These are phyloP conservation scores for Cherax quadricarinatus DNA, from an alignment of 1,140 invertebrate species.

Conservation along the genomic window DNA sequence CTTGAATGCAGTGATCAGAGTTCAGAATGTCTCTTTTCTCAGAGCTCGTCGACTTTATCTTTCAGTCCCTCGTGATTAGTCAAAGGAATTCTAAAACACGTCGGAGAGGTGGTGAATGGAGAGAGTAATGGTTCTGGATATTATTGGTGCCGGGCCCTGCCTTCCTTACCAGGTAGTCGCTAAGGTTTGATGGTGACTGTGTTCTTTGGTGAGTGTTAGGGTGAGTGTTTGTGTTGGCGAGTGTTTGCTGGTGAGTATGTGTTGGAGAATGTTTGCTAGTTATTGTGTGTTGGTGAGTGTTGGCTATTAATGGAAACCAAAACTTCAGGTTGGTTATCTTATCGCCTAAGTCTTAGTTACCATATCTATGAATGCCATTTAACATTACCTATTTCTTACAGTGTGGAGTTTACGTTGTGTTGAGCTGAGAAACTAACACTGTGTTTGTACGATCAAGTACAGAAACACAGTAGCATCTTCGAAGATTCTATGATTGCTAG, in stretches of 20 bases:
- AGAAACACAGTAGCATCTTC: too few species aligned
- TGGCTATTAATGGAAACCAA: too few species aligned
- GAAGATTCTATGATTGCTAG: too few species aligned
- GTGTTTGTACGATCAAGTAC: too few species aligned
- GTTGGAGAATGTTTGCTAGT: not conserved
- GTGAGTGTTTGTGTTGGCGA: not conserved
- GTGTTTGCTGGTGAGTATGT: not conserved
- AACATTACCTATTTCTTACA: too few species aligned
- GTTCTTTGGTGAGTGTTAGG: not conserved
- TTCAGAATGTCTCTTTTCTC: constrained; percentile 26
- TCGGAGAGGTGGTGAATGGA: constrained; percentile 32
- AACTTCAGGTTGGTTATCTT: too few species aligned
- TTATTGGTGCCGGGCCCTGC: not conserved
- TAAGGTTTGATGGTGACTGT: too few species aligned
- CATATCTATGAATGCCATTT: too few species aligned
- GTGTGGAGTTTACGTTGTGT: too few species aligned
- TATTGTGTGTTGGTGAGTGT: not conserved
- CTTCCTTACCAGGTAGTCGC: too few species aligned
- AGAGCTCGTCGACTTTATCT: constrained; percentile 14
- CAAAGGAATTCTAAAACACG: constrained; percentile 46
- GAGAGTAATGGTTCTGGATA: constrained; percentile 39
- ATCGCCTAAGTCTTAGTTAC: too few species aligned
- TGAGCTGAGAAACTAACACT: too few species aligned
- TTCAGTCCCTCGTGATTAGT: constrained; percentile 15
- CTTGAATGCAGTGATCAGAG: constrained; percentile 36